Percentiles rank a stretch among this genome's conserved stretches.
These are phyloP conservation scores for Scleropages formosus DNA, from an alignment of 2,797 vertebrate species.

Conservation along the genomic window DNA sequence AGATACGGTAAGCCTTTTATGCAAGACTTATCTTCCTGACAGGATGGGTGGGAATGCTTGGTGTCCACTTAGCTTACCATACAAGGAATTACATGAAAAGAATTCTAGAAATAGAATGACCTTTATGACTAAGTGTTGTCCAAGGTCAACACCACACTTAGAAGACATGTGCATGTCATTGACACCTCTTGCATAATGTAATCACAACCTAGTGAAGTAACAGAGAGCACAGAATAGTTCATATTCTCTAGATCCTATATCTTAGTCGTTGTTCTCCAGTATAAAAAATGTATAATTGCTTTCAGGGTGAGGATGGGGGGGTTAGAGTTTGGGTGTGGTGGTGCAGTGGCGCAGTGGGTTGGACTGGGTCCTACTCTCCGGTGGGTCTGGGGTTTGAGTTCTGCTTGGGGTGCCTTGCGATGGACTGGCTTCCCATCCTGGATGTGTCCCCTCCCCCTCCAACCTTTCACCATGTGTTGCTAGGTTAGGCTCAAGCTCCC, in stretches of 20 bases:
- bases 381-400: too few species aligned
- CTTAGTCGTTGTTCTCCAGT: too few species aligned
- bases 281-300: too few species aligned
- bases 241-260: constrained; percentile 1
- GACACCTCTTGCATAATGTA: constrained; percentile 4
- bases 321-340: too few species aligned
- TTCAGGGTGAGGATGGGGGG: too few species aligned
- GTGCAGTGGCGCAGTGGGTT: too few species aligned
- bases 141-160: not conserved
- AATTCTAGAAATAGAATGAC: constrained; percentile 40
- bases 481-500: too few species aligned
- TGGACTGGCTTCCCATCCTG: too few species aligned
- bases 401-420: too few species aligned
- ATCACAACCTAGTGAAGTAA: not conserved
- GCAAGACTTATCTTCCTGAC: constrained; percentile 35
- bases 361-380: too few species aligned
- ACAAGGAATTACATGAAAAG: constrained; percentile 34
- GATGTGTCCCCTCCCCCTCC: too few species aligned
- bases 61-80: not conserved
- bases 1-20: not conserved
- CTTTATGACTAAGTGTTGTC: not conserved
- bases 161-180: not conserved
- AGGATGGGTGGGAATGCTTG: not conserved
- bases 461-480: too few species aligned
- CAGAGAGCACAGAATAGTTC: not conserved